A percentile compares a stretch with the other conserved stretches of the same genome.
Evolutionary conservation across 2,113 vertebrate genomes (phyloP).

Genomic region (Uria lomvia): DNA sequence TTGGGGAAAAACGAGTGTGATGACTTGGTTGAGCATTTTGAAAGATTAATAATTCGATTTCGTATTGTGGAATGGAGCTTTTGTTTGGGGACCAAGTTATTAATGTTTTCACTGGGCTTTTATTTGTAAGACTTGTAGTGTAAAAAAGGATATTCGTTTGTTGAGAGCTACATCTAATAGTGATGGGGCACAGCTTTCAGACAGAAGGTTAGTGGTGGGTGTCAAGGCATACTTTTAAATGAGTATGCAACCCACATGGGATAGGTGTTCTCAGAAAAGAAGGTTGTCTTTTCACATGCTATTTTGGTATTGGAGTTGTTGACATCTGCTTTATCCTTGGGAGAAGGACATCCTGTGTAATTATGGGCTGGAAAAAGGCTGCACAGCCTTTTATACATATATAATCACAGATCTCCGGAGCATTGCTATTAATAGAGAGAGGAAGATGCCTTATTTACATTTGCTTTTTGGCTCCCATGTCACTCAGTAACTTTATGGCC

Average conservation of each 20-base stretch:
- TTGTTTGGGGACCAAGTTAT: background rate
- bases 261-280: background rate
- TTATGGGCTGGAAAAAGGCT: background rate
- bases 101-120: background rate
- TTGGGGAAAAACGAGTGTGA: background rate
- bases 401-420: background rate
- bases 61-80: background rate
- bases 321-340: background rate
- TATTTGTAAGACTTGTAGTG: background rate
- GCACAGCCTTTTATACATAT: background rate
- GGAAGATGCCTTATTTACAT: conserved; percentile 7
- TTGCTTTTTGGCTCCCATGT: background rate
- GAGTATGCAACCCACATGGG: background rate
- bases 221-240: background rate
- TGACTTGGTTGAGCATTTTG: background rate
- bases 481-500: background rate
- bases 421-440: background rate
- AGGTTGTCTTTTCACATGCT: background rate
- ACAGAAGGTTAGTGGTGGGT: background rate
- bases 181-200: background rate
- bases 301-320: background rate
- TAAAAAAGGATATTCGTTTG: background rate
- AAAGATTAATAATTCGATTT: background rate
- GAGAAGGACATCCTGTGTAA: background rate
- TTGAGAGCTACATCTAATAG: background rate